Evolutionary conservation across 2,113 vertebrate species (phyloP).

Genomic region (Dicerorhinus sumatrensis): DNA sequence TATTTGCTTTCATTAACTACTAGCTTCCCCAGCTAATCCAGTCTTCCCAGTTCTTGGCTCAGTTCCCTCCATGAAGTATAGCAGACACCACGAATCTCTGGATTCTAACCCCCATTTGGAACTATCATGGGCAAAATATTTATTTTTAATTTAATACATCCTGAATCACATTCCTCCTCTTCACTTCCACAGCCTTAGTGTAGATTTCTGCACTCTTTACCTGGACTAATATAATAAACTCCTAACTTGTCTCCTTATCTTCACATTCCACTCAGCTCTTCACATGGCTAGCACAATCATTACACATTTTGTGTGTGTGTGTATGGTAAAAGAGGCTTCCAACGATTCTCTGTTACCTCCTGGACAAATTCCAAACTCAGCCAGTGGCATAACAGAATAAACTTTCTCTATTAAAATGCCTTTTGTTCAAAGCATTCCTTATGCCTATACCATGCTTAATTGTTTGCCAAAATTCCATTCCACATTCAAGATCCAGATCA

Average conservation of each 20-base stretch:
- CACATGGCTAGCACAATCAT: neutral
- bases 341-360: neutral
- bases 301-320: neutral
- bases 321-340: neutral
- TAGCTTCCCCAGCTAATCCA: neutral
- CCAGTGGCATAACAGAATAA: neutral
- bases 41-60: neutral
- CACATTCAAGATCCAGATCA: neutral
- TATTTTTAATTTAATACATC: slow-evolving; percentile 5
- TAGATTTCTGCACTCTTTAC: neutral
- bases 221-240: neutral
- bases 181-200: neutral
- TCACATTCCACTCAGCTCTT: neutral
- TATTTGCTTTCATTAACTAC: neutral
- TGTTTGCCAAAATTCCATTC: slow-evolving; percentile 1
- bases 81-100: neutral
- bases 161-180: neutral
- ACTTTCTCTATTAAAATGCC: neutral
- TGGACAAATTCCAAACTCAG: neutral
- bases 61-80: neutral
- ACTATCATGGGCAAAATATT: neutral
- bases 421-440: neutral
- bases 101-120: neutral
- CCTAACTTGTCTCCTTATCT: neutral
- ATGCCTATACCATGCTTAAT: neutral